Base-by-base conservation (phyloP, 2,888 invertebrate species). In the Thymelicus lineola region DNA sequence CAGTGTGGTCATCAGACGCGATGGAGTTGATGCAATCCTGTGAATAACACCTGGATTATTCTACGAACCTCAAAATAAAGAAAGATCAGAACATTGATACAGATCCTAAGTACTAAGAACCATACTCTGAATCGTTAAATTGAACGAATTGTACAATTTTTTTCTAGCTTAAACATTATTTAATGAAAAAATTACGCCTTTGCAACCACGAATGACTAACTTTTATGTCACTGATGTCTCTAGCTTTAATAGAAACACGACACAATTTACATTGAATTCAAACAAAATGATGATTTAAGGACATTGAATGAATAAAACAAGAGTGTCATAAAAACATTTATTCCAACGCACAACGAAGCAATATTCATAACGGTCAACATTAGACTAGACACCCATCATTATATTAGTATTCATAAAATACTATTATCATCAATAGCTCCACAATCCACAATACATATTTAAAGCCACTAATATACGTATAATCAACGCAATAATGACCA, bases 1-100 rank as follows among this genome's bases (percentile, higher is more conserved):
- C 95, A 0, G 95, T 95, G 78, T 95, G 95, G 76, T 95, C 95
- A 70, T 95, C 95, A 46, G 95, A 95, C 7, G 94, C 94, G 67
- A 95, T 83, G 0, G 95, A 95, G 79, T 94, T 94, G 70, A 94
- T 82, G 76, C 89, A 94, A 86, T 94, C 94, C 94, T 94, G 89
- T 75, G 75, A 80, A 80, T 74, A 79, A 72, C 14, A 35, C 6
- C 12, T 20, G 10, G 5, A 20, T 53, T 20, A 53, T 20, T 20
- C 3, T 12, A 53, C 20, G 17, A 3, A 50, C 50, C 42, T 10
- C 42, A 12, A 42, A 12, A 38, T 9, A 38, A 9, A 38, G 6
- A 38, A 38, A 38, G 7, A 9, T 7, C 9, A 38, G 38, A 9
- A 38, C 6, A 38, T 42, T 42, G 9, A 14, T 50, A 17, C 15